A percentile compares a stretch with the other conserved stretches of the same genome.
Evolutionary conservation across 2,797 vertebrate genomes (phyloP).

Genomic region (Acipenser ruthenus): DNA sequence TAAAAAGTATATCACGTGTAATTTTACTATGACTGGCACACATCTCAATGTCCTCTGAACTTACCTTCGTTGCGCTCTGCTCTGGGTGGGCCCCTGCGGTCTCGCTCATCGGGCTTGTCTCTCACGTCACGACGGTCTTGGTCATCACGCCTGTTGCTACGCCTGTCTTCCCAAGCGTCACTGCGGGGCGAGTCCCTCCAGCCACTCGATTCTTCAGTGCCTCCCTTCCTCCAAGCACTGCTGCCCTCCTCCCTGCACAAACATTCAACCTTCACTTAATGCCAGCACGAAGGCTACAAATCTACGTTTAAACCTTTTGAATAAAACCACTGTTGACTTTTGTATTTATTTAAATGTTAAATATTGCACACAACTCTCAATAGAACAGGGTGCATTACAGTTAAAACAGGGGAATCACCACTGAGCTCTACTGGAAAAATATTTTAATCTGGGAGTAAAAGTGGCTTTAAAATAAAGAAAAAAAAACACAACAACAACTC

Average conservation of each 20-base stretch:
- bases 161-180: slow-evolving; percentile 62
- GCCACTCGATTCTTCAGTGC: slow-evolving; percentile 64
- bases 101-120: slow-evolving; percentile 65
- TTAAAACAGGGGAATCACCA: too few species aligned
- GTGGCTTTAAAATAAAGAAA: too few species aligned
- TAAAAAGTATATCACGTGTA: too few species aligned
- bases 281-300: not conserved
- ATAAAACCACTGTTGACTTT: not conserved
- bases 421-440: too few species aligned
- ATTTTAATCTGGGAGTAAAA: too few species aligned
- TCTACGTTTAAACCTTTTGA: not conserved
- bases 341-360: too few species aligned
- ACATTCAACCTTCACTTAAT: not conserved
- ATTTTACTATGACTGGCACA: too few species aligned
- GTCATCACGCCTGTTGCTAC: slow-evolving; percentile 44
- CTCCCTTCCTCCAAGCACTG: slow-evolving; percentile 64
- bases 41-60: too few species aligned
- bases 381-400: too few species aligned
- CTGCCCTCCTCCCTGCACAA: slow-evolving; percentile 60
- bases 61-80: slow-evolving; percentile 75
- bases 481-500: too few species aligned
- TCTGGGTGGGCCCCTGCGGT: slow-evolving; percentile 53
- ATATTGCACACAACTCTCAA: too few species aligned
- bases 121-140: slow-evolving; percentile 43
- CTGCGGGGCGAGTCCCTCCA: slow-evolving; percentile 73